Evolutionary conservation across 2,113 vertebrate species (phyloP).

Genomic region (Sclerurus mexicanus): DNA sequence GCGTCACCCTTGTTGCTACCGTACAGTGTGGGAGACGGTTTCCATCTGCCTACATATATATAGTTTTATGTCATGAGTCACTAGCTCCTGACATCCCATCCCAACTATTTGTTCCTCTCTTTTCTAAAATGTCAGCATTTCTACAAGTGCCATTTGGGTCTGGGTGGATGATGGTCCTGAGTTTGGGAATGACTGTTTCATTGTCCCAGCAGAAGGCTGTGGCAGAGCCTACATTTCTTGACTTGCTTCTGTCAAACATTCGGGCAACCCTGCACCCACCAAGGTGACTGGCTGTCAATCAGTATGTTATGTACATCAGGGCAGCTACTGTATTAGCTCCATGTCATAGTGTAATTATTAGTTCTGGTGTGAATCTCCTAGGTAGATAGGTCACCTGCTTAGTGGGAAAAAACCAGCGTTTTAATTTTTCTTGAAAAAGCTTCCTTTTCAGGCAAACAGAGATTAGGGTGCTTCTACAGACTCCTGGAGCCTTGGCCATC

Average conservation of each 20-base stretch:
- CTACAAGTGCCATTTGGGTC: not conserved
- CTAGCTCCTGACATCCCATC: not conserved
- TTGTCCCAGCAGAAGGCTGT: not conserved
- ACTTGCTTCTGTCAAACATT: not conserved
- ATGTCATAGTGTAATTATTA: not conserved
- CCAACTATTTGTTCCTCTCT: not conserved
- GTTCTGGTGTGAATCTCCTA: not conserved
- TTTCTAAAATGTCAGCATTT: not conserved
- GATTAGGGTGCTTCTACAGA: not conserved
- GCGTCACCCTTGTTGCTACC: not conserved
- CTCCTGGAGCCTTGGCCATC: not conserved
- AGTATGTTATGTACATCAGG: not conserved
- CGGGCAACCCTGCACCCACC: accelerated
- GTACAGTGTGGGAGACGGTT: not conserved
- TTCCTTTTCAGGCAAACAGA: not conserved
- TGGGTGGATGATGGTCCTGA: not conserved
- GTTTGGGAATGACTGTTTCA: not conserved
- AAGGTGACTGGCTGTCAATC: not conserved
- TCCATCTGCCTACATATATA: not conserved
- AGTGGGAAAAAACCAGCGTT: not conserved
- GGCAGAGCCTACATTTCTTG: not conserved
- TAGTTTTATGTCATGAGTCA: not conserved
- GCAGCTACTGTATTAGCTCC: not conserved
- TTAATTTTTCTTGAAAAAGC: not conserved
- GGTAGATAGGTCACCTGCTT: not conserved